These are phyloP conservation scores for Toxotes lorentzi DNA, from an alignment of 2,797 vertebrate species.

Conservation along the genomic window DNA sequence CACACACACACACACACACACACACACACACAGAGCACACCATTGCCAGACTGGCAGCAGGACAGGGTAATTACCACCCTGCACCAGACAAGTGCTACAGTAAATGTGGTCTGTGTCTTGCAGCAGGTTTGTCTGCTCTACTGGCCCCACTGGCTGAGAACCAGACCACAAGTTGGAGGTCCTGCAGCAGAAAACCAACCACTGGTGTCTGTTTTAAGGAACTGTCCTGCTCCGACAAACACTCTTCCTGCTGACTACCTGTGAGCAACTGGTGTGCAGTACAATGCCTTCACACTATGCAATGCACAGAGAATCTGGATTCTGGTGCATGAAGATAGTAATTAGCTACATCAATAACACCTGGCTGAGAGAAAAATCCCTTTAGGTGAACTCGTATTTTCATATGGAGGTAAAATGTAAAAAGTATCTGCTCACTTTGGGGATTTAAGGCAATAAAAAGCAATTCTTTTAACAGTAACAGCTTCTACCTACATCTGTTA, in stretches of 20 bases:
- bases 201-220: slow-evolving; percentile 19
- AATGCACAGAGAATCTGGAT: not conserved
- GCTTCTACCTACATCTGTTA: not conserved
- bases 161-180: slow-evolving; percentile 52
- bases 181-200: slow-evolving; percentile 25
- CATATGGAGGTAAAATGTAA: not conserved
- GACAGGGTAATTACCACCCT: slow-evolving; percentile 55
- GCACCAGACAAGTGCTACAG: slow-evolving; percentile 55
- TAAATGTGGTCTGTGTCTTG: slow-evolving; percentile 35
- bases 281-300: not conserved
- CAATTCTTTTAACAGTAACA: not conserved
- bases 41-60: slow-evolving; percentile 35
- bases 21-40: slow-evolving; percentile 30
- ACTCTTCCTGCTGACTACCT: not conserved
- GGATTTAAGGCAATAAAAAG: not conserved
- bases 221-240: not conserved
- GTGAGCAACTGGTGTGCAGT: not conserved
- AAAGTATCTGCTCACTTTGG: not conserved
- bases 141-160: slow-evolving; percentile 12
- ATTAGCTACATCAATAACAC: not conserved
- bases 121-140: slow-evolving; percentile 49
- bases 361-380: not conserved
- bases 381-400: too few species aligned
- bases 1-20: slow-evolving; percentile 22
- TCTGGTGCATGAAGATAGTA: not conserved